Evolutionary conservation across 2,888 invertebrate species (phyloP).

Genomic region (Pseudolycoriella hygida): DNA sequence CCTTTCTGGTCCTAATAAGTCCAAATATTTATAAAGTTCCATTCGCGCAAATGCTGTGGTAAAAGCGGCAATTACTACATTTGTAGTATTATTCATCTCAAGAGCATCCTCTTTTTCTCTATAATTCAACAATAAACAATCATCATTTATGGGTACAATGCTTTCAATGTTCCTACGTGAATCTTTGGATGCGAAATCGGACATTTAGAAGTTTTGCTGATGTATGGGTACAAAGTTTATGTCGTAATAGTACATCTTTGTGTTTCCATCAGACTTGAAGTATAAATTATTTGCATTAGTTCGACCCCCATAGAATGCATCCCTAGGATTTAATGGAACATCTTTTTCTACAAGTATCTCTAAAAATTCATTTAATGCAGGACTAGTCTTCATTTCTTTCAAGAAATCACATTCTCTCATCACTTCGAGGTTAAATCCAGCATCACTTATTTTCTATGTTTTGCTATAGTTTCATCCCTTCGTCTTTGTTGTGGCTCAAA

Average conservation of each 20-base stretch:
- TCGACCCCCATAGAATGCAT: conserved; percentile 16
- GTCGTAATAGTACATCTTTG: conserved; percentile 15
- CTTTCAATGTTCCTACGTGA: conserved; percentile 11
- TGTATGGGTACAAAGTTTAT: conserved; percentile 16
- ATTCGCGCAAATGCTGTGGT: conserved; percentile 20
- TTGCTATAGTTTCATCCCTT: no score
- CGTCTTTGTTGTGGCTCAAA: no score
- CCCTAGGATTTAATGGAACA: no score
- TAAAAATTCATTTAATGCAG: conserved; percentile 14
- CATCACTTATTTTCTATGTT: no score
- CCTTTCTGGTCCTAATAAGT: conserved; percentile 14
- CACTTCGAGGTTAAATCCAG: no score
- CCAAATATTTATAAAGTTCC: conserved; percentile 18
- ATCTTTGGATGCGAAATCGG: no score
- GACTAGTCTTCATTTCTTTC: no score
- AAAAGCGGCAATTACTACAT: conserved; percentile 20
- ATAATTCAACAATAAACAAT: conserved; percentile 13
- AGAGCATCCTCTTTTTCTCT: conserved; percentile 11
- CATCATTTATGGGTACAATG: conserved; percentile 11
- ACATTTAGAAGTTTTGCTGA: conserved; percentile 15
- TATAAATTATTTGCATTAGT: conserved; percentile 12
- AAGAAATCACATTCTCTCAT: no score
- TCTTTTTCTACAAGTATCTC: no score
- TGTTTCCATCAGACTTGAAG: conserved; percentile 12
- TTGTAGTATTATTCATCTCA: conserved; percentile 11